A percentile compares a stretch with the other conserved stretches of the same genome.
These are phyloP conservation scores for Rostratula benghalensis DNA, from an alignment of 2,113 vertebrate species.

Conservation along the genomic window DNA sequence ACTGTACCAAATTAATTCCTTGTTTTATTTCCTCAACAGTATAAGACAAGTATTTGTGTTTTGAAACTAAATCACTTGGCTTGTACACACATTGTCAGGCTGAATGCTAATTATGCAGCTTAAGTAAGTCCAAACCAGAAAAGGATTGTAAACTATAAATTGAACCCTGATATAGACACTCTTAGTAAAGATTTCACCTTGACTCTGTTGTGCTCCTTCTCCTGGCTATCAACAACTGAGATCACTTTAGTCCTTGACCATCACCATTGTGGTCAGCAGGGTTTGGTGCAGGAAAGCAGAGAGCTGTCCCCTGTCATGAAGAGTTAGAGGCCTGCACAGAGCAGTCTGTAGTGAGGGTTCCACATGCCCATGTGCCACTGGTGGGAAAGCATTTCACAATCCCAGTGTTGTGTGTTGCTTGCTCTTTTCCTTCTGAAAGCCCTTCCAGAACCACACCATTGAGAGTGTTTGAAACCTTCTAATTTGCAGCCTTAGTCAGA, in stretches of 20 bases:
- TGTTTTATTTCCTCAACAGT: not conserved
- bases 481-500: not conserved
- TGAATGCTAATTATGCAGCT: not conserved
- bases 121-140: not conserved
- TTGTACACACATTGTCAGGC: not conserved
- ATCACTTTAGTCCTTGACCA: not conserved
- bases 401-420: fast-evolving
- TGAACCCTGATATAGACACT: not conserved
- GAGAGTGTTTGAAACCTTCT: not conserved
- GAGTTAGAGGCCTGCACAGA: fast-evolving
- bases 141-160: not conserved
- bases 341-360: not conserved
- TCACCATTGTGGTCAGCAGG: not conserved
- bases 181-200: not conserved
- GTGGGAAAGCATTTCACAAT: not conserved
- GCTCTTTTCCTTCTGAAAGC: not conserved
- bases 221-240: not conserved
- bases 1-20: not conserved
- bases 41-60: not conserved
- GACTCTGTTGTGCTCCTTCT: not conserved
- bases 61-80: slow-evolving; percentile 2
- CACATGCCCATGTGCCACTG: not conserved
- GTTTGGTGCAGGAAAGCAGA: not conserved
- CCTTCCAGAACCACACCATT: not conserved
- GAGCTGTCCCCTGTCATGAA: not conserved